These are phyloP conservation scores for Cyprinodon tularosa DNA, from an alignment of 2,113 vertebrate genomes.

Conservation along the genomic window DNA sequence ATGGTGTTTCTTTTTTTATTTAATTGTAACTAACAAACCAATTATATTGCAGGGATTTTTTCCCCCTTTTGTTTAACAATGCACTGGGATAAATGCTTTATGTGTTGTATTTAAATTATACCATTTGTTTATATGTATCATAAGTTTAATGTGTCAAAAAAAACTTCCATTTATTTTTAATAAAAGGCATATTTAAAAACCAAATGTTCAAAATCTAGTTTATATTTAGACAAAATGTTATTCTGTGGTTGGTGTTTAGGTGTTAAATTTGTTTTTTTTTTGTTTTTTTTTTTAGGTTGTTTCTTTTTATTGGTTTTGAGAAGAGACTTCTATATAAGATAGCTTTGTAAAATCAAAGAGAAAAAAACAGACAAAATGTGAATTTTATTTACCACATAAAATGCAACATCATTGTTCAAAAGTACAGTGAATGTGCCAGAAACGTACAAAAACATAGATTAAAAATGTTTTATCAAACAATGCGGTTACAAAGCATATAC, in stretches of 20 bases:
- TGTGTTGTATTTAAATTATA: too few species aligned
- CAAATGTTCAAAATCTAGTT: neutral
- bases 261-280: neutral
- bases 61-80: too few species aligned
- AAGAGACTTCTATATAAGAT: neutral
- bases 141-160: neutral
- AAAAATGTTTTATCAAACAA: neutral
- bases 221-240: neutral
- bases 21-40: neutral
- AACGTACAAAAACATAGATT: neutral
- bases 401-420: constrained; percentile 3
- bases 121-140: too few species aligned
- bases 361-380: neutral
- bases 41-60: too few species aligned
- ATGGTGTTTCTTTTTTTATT: neutral
- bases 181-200: neutral
- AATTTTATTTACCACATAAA: constrained; percentile 1
- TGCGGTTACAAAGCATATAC: neutral
- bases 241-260: neutral
- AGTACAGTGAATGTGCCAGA: neutral
- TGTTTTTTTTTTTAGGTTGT: neutral
- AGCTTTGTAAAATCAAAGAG: neutral
- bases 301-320: neutral
- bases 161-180: neutral
- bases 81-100: too few species aligned